Evolutionary conservation across 2,113 vertebrate species (phyloP), one percentile per base, ranked within the genome.

Genomic region (Chionomys nivalis): DNA sequence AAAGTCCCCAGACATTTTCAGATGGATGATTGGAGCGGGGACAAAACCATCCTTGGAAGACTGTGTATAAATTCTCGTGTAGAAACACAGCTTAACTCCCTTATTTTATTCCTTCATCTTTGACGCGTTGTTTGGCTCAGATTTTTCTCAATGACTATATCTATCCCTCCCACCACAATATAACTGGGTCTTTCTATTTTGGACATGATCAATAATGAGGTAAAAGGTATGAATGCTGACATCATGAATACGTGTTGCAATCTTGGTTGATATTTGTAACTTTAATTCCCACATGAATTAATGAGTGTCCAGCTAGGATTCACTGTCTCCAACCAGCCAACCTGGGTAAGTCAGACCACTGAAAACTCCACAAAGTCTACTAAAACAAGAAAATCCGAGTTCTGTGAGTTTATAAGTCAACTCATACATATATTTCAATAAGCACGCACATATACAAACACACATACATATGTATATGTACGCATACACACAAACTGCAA

Each of bases 231-330:
- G 55, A 87, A 33, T 33, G 73, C 39, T 94, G 42, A 13, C 81
- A 31, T 90, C 55, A 49, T 47, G 66, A 24, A 94, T 47, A 87
- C 36, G 52, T 78, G 33, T 0, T 76, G 49, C 89, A 85, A 83
- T 49, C 55, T 93, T 86, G 79, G 70, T 55, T 93, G 61, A 81
- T 42, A 73, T 90, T 91, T 92, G 33, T 79, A 88, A 55, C 31
- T 94, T 91, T 55, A 83, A n/a, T 92, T 81, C 11, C 4, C 52
- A 90, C 44, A 23, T 72, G 70, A 91, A 63, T 77, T 63, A 83
- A 90, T 90, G 93, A 86, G 21, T 83, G 33, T 31, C 39, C 91
- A 73, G 68, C 47, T 33, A 61, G 7, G 72, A 61, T 44, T 90
- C 86, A 11, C 17, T 89, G 44, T 24, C 36, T 11, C 52, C 72